Base-by-base conservation (phyloP, 37 sponge, comb jelly and placozoan genomes). In the Hexactinellida sp. region DNA sequence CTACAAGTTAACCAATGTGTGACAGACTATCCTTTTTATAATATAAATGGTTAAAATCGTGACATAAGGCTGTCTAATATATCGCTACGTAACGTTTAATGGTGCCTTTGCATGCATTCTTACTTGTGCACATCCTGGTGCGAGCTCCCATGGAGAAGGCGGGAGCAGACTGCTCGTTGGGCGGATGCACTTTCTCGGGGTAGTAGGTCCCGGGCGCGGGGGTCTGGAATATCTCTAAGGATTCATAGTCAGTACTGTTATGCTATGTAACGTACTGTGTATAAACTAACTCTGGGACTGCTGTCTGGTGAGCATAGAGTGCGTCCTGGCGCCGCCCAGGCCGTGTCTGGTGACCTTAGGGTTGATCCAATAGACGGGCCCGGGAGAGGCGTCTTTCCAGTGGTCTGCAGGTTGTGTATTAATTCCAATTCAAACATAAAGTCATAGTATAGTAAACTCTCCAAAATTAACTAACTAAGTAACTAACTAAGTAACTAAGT, bases 191-290 rank as follows among this genome's bases (percentile, higher is more conserved):
- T 54, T 90, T 91, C 88, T 98, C 99, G 0, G 96, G 93, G 38
- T 87, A 89, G 86, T 98, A 98, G 36, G 90, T 88, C 35, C 96
- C 94, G n/a, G 99, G 99, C n/a, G 93, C 88, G 0, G 99, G 99
- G 0, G 93, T 91, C 84, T 92, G 92, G 86, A 94, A 93, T 21
- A 84, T 54, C 54, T 88, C 96, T 96, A 38, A 1, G 54, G 19
- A 54, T 19, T 47, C 3, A 16, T 16, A 0, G 87, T 0, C 0
- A 86, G 1, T 36, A 83, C 19, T 85, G 82, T 85, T 82, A 9
- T 47, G 16, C 9, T 47, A 47, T 16, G 52, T 47, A 47, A 16
- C 52, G 16, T 19, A 16, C 38, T 28, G 5, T 37, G 13, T 9
- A 9, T n/a, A 36, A 36, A 39, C 95, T 92, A 38, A 95, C 96